These are phyloP conservation scores for Abrostola tripartita DNA, from an alignment of 2,888 invertebrate genomes.

Conservation along the genomic window DNA sequence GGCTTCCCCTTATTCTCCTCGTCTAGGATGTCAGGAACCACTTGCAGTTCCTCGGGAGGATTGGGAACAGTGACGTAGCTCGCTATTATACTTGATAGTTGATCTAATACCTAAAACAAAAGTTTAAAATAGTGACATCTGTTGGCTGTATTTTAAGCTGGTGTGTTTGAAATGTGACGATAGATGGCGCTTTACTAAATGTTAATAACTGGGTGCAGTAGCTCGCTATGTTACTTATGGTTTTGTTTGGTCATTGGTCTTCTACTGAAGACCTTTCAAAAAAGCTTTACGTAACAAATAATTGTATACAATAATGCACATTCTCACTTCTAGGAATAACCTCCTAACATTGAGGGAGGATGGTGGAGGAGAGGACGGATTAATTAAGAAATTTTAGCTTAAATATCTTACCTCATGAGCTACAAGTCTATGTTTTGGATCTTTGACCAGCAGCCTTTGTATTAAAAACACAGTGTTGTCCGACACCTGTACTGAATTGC, in stretches of 20 bases:
- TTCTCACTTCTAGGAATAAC: too few species aligned
- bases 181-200: conserved; percentile 11
- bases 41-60: conserved; percentile 85
- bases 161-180: fast-evolving
- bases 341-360: too few species aligned
- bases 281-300: too few species aligned
- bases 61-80: conserved; percentile 82
- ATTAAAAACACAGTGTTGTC: conserved; percentile 91
- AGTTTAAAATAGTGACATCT: conserved; percentile 24
- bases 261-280: too few species aligned
- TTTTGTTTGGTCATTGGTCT: too few species aligned
- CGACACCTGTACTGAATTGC: conserved; percentile 87
- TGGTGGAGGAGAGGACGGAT: too few species aligned
- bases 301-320: too few species aligned
- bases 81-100: conserved; percentile 87
- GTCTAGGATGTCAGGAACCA: conserved; percentile 88
- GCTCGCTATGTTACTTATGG: too few species aligned
- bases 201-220: too few species aligned
- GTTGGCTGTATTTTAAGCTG: background rate
- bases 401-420: conserved; percentile 89
- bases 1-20: conserved; percentile 69
- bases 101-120: conserved; percentile 84
- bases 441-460: conserved; percentile 90
- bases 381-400: too few species aligned
- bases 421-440: conserved; percentile 90